Conservation (phyloP, 2,797 vertebrate genomes). For the Pogoniulus pusillus region DNA sequence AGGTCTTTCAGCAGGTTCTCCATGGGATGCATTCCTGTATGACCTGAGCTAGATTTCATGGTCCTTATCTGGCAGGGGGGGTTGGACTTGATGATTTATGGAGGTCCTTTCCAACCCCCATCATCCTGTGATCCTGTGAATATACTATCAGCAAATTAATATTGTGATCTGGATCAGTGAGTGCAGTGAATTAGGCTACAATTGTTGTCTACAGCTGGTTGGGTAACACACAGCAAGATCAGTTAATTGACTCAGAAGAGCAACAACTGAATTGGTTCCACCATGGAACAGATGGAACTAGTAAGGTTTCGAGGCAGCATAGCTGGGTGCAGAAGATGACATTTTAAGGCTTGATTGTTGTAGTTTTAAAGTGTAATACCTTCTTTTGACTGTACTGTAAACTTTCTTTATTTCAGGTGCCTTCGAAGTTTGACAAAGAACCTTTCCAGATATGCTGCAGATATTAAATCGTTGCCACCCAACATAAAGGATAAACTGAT, state of each 20-base stretch:
- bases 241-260: not conserved
- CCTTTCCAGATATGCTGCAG: constrained; percentile 76
- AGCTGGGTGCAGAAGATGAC: not conserved
- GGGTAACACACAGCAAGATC: not conserved
- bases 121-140: fast-evolving
- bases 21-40: too few relatives aligned
- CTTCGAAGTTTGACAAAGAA: constrained; percentile 77
- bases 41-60: too few relatives aligned
- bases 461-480: constrained; percentile 81
- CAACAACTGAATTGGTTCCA: not conserved
- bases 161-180: not conserved
- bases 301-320: not conserved
- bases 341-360: not conserved
- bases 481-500: constrained; percentile 85
- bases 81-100: too few relatives aligned
- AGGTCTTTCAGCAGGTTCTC: too few relatives aligned
- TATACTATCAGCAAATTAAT: not conserved
- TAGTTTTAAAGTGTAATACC: not conserved
- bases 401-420: constrained; percentile 74
- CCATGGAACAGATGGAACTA: not conserved
- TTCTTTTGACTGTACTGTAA: not conserved
- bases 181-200: not conserved
- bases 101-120: too few relatives aligned
- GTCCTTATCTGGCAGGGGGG: too few relatives aligned
- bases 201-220: not conserved